Conservation (phyloP, 2,113 vertebrate species). For the Tragelaphus imberbis region DNA sequence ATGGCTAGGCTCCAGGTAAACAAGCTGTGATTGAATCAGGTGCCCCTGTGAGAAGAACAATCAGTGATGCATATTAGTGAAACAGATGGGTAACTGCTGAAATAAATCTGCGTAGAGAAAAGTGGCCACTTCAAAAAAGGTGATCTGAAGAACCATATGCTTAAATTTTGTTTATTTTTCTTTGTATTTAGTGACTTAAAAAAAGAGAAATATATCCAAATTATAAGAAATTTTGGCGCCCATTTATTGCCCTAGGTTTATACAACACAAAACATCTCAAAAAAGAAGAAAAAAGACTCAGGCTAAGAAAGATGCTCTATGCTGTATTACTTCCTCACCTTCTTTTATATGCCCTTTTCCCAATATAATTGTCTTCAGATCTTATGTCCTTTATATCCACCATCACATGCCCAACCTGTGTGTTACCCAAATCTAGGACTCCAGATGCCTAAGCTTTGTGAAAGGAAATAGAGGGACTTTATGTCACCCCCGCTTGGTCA, state of each 20-base stretch:
- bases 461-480: not conserved
- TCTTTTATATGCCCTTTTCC: not conserved
- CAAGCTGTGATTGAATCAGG: not conserved
- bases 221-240: not conserved
- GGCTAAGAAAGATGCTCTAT: not conserved
- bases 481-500: not conserved
- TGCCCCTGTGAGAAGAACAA: not conserved
- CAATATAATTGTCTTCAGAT: not conserved
- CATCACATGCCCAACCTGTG: not conserved
- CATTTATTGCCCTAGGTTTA: not conserved
- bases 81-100: not conserved
- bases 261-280: not conserved
- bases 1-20: not conserved
- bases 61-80: not conserved
- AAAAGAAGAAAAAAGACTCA: not conserved
- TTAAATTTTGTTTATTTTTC: not conserved
- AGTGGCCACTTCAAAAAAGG: not conserved
- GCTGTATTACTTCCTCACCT: not conserved
- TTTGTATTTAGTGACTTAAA: conserved; percentile 7
- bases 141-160: not conserved
- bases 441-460: not conserved
- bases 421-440: not conserved
- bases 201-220: not conserved
- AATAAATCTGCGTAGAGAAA: not conserved
- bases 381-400: not conserved